Evolutionary conservation across 2,113 vertebrate genomes (phyloP).

Genomic region (Pseudopipra pipra): DNA sequence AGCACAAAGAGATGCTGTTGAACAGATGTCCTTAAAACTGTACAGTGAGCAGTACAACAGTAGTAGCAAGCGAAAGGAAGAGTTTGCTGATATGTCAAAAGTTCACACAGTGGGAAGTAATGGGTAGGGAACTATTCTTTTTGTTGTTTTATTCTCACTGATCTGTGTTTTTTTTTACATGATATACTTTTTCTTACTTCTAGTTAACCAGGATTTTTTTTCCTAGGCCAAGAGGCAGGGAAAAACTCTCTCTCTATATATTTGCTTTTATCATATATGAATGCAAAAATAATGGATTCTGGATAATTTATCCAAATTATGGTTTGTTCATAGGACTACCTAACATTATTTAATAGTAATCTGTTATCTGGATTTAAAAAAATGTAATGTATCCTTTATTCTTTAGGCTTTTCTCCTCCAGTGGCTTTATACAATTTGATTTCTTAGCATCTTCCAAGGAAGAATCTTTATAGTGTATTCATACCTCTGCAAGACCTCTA

Average conservation of each 20-base stretch:
- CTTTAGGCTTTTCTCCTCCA: background rate
- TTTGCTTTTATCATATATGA: background rate
- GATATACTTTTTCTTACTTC: conserved; percentile 11
- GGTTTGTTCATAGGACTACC: background rate
- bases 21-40: conserved; percentile 91
- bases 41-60: conserved; percentile 83
- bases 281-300: background rate
- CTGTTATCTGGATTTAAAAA: background rate
- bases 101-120: conserved; percentile 84
- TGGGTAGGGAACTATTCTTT: conserved; percentile 76
- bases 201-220: conserved; percentile 35
- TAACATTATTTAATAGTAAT: background rate
- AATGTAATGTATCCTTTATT: background rate
- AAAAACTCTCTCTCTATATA: background rate
- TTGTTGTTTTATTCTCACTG: conserved; percentile 75
- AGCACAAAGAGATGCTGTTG: conserved; percentile 87
- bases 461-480: background rate
- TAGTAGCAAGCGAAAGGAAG: conserved; percentile 79
- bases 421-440: background rate
- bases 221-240: background rate
- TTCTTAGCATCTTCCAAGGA: background rate
- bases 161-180: conserved; percentile 59
- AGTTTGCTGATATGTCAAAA: conserved; percentile 83
- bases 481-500: background rate
- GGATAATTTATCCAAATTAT: background rate